Evolutionary conservation across 2,797 vertebrate species (phyloP), one percentile per base, ranked within the genome.

Genomic region (Sebastiscus albofasciatus): DNA sequence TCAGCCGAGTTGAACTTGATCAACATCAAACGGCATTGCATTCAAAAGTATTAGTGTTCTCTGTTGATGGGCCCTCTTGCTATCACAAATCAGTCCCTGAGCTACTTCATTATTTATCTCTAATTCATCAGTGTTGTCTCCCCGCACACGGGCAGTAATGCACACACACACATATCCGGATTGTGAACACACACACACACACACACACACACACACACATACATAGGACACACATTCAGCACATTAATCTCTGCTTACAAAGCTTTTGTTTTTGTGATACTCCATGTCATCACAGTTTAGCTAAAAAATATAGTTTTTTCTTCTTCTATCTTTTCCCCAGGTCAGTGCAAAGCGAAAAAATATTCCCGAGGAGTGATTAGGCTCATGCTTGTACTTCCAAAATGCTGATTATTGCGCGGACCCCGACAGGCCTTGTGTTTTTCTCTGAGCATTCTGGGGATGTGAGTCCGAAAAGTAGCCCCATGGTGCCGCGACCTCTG

Each of bases 31-130:
- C 92, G 68, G 94, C 93, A 94, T 95, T 93, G 93, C 94, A 95
- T 95, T 95, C 94, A 94, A 93, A 95, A 94, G 94, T 95, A 95
- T 95, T 95, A 95, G 93, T 95, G 94, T 94, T 95, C 93, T 93
- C 93, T 94, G 94, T 94, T 95, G 94, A 95, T 94, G 94, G 94
- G 93, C 90, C 92, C 93, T 94, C 94, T 92, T 89, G 94, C 94
- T 94, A 94, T 95, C 94, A 93, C 93, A 95, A 94, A 95, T 94
- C 94, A 93, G 94, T 95, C 94, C 94, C 94, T 4, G 70, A 95
- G 94, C 94, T 95, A 89, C 94, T 95, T 94, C 94, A 95, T 95
- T 95, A 95, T 95, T 95, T 93, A 95, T 95, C 90, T 89, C 94
- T 94, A 95, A 95, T 95, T 95, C 94, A 95, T 95, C 94, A 95